Evolutionary conservation across 2,797 vertebrate species (phyloP), one percentile per base, ranked within the genome.

Genomic region (Gadopsis bispinosus): DNA sequence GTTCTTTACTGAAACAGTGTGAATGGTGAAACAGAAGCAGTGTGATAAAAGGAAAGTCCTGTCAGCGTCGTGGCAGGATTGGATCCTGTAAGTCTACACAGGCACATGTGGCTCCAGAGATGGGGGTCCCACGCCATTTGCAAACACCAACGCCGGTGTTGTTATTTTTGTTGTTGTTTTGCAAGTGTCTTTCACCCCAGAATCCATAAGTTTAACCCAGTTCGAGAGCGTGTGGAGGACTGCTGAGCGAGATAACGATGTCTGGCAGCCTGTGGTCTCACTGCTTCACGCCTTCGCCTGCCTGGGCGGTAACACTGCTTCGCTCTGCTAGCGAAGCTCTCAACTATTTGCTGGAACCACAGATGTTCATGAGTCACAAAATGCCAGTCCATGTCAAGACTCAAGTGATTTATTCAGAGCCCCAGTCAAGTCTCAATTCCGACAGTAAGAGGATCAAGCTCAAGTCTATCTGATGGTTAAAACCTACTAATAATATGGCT

Each of bases 161-260:
- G 51, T 88, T 88, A 22, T 77, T 87, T 73, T 64, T 79, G 55
- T 76, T 86, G 64, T 73, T 88, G 73, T 84, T 82, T 80, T 68
- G 51, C 33, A 26, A 66, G 59, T 53, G 33, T 71, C 78, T 83
- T 75, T 75, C 53, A 33, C 66, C 47, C 47, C 55, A 69, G 50
- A 88, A 89, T 75, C 76, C 67, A 59, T 78, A 74, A 85, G 41
- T 87, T 68, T 41, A 59, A 77, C 77, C 58, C 87, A 79, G 77
- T 83, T 85, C 14, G 31, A 79, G 86, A 58, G 74, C 10, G 2
- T 64, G 80, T 63, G 51, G 63, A 56, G 80, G 59, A 81, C 82
- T 84, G 91, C 88, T 86, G 87, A 81, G 87, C 77, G 85, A 90
- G 86, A 93, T 92, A 92, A 93, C 92, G 79, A 92, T 88, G 88